Evolutionary conservation across 92 coral and sea anemone species (phyloP).

Genomic region (Chrysogorgia sp.): DNA sequence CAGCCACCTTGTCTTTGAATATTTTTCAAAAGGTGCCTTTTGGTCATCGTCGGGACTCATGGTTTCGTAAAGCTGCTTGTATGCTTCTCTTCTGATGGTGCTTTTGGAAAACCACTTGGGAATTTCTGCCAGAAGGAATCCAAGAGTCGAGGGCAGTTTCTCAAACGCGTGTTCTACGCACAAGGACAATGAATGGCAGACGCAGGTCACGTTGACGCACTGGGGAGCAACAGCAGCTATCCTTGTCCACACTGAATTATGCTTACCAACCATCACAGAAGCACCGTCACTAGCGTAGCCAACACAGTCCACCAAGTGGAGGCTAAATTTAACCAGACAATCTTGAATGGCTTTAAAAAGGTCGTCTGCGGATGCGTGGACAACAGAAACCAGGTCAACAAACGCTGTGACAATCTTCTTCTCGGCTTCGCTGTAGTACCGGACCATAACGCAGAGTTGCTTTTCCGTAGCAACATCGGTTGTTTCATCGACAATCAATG

Average conservation of each 20-base stretch:
- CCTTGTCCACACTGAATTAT: too few species aligned
- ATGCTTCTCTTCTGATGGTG: not conserved
- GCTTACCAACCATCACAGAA: conserved; percentile 19
- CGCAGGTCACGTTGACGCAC: conserved; percentile 19
- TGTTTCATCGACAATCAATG: too few species aligned
- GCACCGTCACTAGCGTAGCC: conserved; percentile 33
- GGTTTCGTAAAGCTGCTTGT: not conserved
- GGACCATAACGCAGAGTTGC: too few species aligned
- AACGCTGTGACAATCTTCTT: conserved; percentile 22
- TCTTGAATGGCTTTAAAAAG: conserved; percentile 24
- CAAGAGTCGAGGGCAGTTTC: conserved; percentile 10
- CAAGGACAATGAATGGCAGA: too few species aligned
- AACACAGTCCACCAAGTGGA: conserved; percentile 17
- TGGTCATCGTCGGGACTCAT: conserved; percentile 1
- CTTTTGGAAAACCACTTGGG: too few species aligned
- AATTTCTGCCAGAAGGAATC: conserved; percentile 19
- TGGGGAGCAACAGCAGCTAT: too few species aligned
- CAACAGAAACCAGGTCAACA: conserved; percentile 6
- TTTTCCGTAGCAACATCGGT: too few species aligned
- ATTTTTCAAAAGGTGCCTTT: too few species aligned
- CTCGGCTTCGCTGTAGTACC: conserved; percentile 30
- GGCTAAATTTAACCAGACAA: not conserved
- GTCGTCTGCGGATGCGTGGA: conserved; percentile 20
- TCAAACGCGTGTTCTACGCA: conserved; percentile 2
- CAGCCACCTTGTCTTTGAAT: too few species aligned